Conservation (phyloP, 1,140 invertebrate species). For the Apocrypta bakeri region DNA sequence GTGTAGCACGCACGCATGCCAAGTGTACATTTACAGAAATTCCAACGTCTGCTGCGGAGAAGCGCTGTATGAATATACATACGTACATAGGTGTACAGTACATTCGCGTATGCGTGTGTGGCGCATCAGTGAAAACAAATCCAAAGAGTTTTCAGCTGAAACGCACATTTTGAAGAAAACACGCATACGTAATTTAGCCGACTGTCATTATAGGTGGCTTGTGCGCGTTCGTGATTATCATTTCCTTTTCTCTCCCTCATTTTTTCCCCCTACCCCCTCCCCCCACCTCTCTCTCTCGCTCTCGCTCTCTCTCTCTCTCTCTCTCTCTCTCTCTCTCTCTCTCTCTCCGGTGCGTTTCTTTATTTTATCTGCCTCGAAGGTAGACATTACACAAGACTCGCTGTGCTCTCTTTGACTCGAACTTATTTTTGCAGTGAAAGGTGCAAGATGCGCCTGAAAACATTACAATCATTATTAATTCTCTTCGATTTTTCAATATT, state of each 20-base stretch:
- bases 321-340: conserved; percentile 25
- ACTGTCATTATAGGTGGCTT: conserved; percentile 30
- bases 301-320: background rate
- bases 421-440: conserved; percentile 31
- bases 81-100: background rate
- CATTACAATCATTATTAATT: conserved; percentile 45
- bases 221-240: conserved; percentile 30
- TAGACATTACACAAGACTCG: conserved; percentile 31
- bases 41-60: conserved; percentile 1
- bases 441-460: conserved; percentile 24
- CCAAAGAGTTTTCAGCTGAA: conserved; percentile 41
- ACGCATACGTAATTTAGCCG: conserved; percentile 59
- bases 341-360: conserved; percentile 1
- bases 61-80: background rate
- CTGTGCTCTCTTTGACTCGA: background rate
- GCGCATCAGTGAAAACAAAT: conserved; percentile 42
- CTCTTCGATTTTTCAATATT: conserved; percentile 28
- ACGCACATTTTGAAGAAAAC: conserved; percentile 49
- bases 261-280: background rate
- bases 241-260: conserved; percentile 7
- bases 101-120: background rate
- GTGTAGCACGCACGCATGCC: conserved; percentile 33
- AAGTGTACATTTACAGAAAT: conserved; percentile 41
- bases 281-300: conserved; percentile 17
- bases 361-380: conserved; percentile 44